Percentiles rank a stretch among this genome's conserved stretches.
phyloP scores from a whole-genome alignment of 2,113 vertebrate species.

The Prietella phreatophila region DNA sequence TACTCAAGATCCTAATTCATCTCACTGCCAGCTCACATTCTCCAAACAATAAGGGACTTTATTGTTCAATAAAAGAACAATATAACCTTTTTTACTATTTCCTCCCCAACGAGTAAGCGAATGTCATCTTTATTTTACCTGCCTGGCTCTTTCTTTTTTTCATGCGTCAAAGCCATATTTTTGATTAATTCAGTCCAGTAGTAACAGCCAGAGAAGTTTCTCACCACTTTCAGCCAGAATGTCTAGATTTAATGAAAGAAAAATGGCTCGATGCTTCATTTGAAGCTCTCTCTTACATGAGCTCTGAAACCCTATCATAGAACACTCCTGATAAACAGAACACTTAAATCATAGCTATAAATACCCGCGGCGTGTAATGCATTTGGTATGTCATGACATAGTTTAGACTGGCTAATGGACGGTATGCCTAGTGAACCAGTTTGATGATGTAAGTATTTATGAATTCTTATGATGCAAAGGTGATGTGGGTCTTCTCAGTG shows the following conservation, averaged over 20 bases:
- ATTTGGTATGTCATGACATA: conserved; percentile 35
- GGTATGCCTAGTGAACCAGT: conserved; percentile 33
- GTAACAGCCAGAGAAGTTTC: not conserved
- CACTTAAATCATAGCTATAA: conserved; percentile 42
- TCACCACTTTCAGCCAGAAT: conserved; percentile 22
- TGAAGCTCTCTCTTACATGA: conserved; percentile 35
- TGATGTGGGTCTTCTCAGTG: conserved; percentile 28
- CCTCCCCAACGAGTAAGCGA: conserved; percentile 53
- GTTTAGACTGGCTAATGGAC: conserved; percentile 18
- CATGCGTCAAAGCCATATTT: not conserved
- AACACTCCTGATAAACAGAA: conserved; percentile 31
- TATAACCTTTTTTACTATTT: conserved; percentile 60
- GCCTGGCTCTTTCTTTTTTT: conserved; percentile 18
- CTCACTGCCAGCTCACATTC: conserved; percentile 45
- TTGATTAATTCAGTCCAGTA: conserved; percentile 23
- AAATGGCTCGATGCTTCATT: conserved; percentile 47
- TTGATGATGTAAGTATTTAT: conserved; percentile 41
- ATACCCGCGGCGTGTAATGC: conserved; percentile 26
- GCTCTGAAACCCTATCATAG: conserved; percentile 35
- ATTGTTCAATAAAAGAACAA: conserved; percentile 59
- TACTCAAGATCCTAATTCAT: conserved; percentile 46
- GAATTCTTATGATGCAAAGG: conserved; percentile 39
- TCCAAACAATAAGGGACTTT: conserved; percentile 52
- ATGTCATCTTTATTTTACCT: conserved; percentile 45
- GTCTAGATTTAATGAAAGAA: conserved; percentile 38